Evolutionary conservation across 2,797 vertebrate genomes (phyloP), one percentile per base, ranked within the genome.

Genomic region (Lepilemur septentrionalis): DNA sequence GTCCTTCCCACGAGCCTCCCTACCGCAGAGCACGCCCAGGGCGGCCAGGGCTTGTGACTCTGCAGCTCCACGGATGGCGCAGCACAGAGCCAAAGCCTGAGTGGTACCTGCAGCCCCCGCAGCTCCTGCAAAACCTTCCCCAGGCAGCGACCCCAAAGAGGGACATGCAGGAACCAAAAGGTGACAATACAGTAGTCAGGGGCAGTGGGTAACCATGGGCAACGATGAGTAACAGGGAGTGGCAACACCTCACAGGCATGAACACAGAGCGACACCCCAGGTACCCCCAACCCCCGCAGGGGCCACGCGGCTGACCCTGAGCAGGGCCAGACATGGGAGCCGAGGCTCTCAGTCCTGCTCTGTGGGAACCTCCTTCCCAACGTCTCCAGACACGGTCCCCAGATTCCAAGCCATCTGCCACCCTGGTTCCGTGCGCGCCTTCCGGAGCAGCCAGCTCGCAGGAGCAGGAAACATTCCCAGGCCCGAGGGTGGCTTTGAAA

Each of bases 221-320:
- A 69, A 22, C 4, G 20, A 69, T 22, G 17, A 38, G 22, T 35
- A 23, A 70, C 38, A 32, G 28, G 7, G 28, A 59, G 41, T 28
- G 14, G 15, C 12, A 97, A 92, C 92, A 95, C 98, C 98, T 70
- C 94, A 97, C 97, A 97, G 96, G 94, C 69, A 96, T 97, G 97
- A 98, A 98, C 97, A 95, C 75, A 94, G 85, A 96, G 72, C 87
- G 96, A 94, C 8, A 75, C 48, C 43, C 7, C 46, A 25, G 9
- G 32, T 65, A 15, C 5, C 15, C 63, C 63, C 30, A 32, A 13
- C 3, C 7, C 30, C 32, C 3, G 32, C 32, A 9, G 63, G 32
- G 32, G 15, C 63, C 15, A 8, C 32, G 7, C 0, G 7, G n/a
- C 8, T 0, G 35, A 65, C 43, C 79, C 32, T 13, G 18, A 12